phyloP scores from a whole-genome alignment of 2,797 vertebrate species.

The Holocentrus rufus region DNA sequence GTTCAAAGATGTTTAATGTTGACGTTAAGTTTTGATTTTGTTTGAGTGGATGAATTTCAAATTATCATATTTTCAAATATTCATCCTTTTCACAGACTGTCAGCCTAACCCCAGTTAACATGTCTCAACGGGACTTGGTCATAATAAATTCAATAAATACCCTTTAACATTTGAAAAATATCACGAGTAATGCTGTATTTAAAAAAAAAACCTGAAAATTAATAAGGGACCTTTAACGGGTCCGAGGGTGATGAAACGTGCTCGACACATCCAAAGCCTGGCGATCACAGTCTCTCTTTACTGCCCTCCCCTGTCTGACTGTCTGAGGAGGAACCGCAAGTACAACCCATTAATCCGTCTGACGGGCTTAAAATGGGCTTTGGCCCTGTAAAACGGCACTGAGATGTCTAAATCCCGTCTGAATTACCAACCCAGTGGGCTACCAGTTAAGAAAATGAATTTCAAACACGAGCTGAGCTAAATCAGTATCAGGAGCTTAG shows the following conservation, averaged over 20 bases:
- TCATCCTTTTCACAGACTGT: too few relatives aligned
- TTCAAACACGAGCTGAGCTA: neutral
- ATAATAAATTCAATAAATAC: too few relatives aligned
- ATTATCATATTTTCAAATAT: too few relatives aligned
- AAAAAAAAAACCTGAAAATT: too few relatives aligned
- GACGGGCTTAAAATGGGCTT: neutral
- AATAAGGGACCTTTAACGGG: neutral
- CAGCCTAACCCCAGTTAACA: too few relatives aligned
- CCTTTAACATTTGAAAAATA: too few relatives aligned
- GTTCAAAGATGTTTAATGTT: too few relatives aligned
- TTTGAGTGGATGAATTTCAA: too few relatives aligned
- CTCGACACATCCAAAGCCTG: neutral
- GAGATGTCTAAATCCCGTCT: neutral
- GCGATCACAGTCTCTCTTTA: constrained; percentile 22
- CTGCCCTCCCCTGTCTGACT: constrained; percentile 44
- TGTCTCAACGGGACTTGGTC: too few relatives aligned
- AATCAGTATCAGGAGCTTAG: neutral
- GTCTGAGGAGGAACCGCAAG: neutral
- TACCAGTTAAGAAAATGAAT: neutral
- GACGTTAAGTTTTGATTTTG: too few relatives aligned
- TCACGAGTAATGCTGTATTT: too few relatives aligned
- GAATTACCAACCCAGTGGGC: neutral
- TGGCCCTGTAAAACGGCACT: neutral
- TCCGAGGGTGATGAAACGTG: neutral
- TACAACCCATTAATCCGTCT: neutral